A percentile compares a stretch with the other conserved stretches of the same genome.
phyloP scores from a whole-genome alignment of 2,888 invertebrate genomes.

The Papilio gigon region DNA sequence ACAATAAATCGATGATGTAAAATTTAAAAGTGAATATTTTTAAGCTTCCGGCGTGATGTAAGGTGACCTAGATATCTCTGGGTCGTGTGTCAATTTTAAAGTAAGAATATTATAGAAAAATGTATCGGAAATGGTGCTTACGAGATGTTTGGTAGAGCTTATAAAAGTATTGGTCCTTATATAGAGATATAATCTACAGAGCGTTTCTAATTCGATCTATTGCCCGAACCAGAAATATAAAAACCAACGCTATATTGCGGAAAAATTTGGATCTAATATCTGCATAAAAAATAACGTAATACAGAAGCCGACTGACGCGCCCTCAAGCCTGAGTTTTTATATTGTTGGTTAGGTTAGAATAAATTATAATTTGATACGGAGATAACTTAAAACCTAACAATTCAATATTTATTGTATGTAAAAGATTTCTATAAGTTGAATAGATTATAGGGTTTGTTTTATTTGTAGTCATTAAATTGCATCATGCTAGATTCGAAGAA shows the following conservation, averaged over 20 bases:
- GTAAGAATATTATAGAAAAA: not conserved
- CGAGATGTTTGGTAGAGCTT: constrained; percentile 35
- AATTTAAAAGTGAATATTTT: constrained; percentile 27
- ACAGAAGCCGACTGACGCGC: too few relatives aligned
- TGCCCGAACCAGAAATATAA: too few relatives aligned
- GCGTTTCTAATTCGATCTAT: not conserved
- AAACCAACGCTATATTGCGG: too few relatives aligned
- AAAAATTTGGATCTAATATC: too few relatives aligned
- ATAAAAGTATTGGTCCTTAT: constrained; percentile 40
- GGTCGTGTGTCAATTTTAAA: constrained; percentile 2
- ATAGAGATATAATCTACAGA: constrained; percentile 31
- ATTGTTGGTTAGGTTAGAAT: too few relatives aligned
- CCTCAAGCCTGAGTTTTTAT: too few relatives aligned
- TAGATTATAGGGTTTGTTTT: not conserved
- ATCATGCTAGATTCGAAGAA: not conserved
- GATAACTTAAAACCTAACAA: not conserved
- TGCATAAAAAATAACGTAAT: too few relatives aligned
- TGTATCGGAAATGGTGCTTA: not conserved
- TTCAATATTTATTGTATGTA: not conserved
- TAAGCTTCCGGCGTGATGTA: constrained; percentile 9
- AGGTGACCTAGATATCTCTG: constrained; percentile 1
- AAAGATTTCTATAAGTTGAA: constrained; percentile 1
- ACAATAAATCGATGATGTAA: constrained; percentile 5
- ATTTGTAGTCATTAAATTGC: not conserved
- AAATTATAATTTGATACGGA: not conserved